Evolutionary conservation across 2,888 invertebrate species (phyloP).

Genomic region (Octonoba sinensis): DNA sequence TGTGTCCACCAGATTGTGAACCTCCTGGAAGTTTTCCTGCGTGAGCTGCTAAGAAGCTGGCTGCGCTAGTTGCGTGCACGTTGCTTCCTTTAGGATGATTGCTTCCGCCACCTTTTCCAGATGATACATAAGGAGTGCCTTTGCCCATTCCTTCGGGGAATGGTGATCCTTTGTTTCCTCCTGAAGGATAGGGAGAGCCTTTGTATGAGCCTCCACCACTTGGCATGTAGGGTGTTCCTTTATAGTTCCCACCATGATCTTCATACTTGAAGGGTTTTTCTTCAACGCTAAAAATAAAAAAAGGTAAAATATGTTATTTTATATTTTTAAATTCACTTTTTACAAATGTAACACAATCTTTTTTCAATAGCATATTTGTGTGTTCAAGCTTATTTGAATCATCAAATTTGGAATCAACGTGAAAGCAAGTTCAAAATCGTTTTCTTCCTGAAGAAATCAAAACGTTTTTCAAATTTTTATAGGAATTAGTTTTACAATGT

Average conservation of each 20-base stretch:
- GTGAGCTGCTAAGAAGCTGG: conserved; percentile 52
- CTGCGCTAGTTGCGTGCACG: conserved; percentile 47
- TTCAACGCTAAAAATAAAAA: conserved; percentile 35
- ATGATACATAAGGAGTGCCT: conserved; percentile 35
- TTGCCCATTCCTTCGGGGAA: conserved; percentile 18
- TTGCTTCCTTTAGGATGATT: conserved; percentile 35
- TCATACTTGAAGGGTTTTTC: conserved; percentile 41
- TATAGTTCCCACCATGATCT: conserved; percentile 35
- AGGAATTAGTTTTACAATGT: too few relatives aligned
- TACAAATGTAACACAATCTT: background rate
- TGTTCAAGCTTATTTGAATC: background rate
- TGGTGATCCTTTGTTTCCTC: conserved; percentile 18
- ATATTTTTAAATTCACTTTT: background rate
- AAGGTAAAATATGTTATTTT: background rate
- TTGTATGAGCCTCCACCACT: conserved; percentile 27
- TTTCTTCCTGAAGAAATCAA: too few relatives aligned
- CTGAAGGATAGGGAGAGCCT: conserved; percentile 29
- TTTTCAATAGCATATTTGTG: background rate
- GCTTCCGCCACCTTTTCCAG: conserved; percentile 24
- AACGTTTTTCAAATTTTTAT: too few relatives aligned
- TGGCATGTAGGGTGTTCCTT: conserved; percentile 48
- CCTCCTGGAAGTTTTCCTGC: conserved; percentile 25
- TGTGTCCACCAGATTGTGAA: background rate
- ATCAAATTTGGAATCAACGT: too few relatives aligned
- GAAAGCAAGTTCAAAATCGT: too few relatives aligned